phyloP scores from a whole-genome alignment of 2,888 invertebrate species.

The Aphodius granarius region DNA sequence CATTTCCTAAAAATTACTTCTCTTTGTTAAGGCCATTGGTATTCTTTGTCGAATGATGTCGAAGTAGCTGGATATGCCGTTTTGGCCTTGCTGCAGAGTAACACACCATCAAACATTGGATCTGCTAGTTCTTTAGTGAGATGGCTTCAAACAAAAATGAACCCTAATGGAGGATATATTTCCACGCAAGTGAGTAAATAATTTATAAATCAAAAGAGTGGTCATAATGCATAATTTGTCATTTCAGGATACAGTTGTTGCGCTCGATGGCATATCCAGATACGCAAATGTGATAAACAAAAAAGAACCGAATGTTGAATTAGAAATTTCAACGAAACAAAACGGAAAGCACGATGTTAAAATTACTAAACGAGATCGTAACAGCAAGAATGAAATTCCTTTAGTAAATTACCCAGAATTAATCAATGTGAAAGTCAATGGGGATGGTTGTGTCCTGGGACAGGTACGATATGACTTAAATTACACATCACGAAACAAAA shows the following conservation, averaged over 20 bases:
- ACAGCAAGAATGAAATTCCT: constrained; percentile 54
- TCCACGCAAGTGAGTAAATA: constrained; percentile 66
- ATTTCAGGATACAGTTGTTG: constrained; percentile 62
- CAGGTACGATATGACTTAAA: constrained; percentile 51
- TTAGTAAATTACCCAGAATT: constrained; percentile 54
- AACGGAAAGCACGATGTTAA: constrained; percentile 52
- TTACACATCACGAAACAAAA: not conserved
- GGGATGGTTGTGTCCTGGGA: constrained; percentile 60
- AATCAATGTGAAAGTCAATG: constrained; percentile 55
- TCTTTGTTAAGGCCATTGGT: constrained; percentile 43
- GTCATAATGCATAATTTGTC: not conserved
- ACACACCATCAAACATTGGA: constrained; percentile 56
- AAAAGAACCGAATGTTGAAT: constrained; percentile 52
- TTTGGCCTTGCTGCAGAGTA: constrained; percentile 59
- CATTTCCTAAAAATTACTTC: not conserved
- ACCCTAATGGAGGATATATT: constrained; percentile 70
- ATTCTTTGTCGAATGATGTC: constrained; percentile 61
- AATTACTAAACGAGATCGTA: constrained; percentile 55
- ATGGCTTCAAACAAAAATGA: constrained; percentile 73
- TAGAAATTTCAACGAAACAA: constrained; percentile 51
- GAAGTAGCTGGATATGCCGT: constrained; percentile 72
- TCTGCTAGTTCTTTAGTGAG: constrained; percentile 65
- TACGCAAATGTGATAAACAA: constrained; percentile 56
- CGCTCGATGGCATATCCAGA: constrained; percentile 61
- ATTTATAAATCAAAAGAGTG: not conserved